These are phyloP conservation scores for Amiota minor DNA, from an alignment of 2,888 invertebrate genomes.

Conservation along the genomic window DNA sequence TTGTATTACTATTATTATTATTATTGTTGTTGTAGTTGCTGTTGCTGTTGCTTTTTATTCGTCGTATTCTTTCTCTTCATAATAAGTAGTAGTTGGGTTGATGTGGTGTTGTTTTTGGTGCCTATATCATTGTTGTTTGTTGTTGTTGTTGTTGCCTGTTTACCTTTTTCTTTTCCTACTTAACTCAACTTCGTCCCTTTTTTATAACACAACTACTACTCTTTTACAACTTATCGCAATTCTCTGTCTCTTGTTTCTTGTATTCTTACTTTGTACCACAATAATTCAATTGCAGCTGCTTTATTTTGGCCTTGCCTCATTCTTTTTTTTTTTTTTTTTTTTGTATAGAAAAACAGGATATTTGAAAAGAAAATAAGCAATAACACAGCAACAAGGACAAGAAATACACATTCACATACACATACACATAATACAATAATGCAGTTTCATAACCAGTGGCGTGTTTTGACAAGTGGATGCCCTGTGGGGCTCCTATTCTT, in stretches of 20 bases:
- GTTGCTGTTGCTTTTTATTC: constrained; percentile 29
- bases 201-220: not conserved
- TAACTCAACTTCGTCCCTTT: constrained; percentile 12
- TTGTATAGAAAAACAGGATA: constrained; percentile 32
- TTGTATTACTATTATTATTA: not conserved
- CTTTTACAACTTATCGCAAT: not conserved
- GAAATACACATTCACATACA: not conserved
- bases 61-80: too few species aligned
- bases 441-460: too few species aligned
- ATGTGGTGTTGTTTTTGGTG: not conserved
- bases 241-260: constrained; percentile 8
- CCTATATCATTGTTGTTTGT: constrained; percentile 49
- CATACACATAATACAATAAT: too few species aligned
- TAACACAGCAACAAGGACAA: constrained; percentile 28
- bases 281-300: constrained; percentile 70
- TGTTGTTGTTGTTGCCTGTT: not conserved
- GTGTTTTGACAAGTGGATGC: too few species aligned
- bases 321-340: constrained; percentile 44
- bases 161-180: not conserved
- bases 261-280: constrained; percentile 34
- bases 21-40: constrained; percentile 43
- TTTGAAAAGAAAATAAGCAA: constrained; percentile 33
- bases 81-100: too few species aligned
- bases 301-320: constrained; percentile 54
- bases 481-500: too few species aligned